Conservation (phyloP, 2,113 vertebrate species). For the Malaclemys terrapin region DNA sequence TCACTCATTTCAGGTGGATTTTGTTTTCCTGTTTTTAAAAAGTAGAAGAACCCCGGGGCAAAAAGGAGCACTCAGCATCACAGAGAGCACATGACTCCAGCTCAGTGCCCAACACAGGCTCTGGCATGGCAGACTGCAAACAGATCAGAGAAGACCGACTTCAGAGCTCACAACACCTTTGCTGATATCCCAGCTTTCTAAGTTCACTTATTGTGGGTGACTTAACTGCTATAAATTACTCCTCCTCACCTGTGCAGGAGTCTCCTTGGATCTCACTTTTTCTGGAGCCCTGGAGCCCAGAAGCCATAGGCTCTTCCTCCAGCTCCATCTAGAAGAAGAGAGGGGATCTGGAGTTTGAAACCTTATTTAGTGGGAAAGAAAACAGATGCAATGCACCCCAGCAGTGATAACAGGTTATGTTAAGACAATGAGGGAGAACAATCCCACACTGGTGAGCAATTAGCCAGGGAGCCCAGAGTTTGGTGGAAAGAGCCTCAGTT, state of each 20-base stretch:
- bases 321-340: not conserved
- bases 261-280: not conserved
- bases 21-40: accelerated
- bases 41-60: not conserved
- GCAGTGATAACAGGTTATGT: not conserved
- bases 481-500: accelerated
- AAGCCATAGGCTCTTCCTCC: accelerated
- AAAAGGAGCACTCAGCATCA: not conserved
- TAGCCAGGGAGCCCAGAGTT: accelerated
- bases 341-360: accelerated
- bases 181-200: not conserved
- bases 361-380: accelerated
- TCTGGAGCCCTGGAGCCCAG: not conserved
- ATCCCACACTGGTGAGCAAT: accelerated
- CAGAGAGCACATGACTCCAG: not conserved
- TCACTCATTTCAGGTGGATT: not conserved
- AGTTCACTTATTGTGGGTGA: accelerated
- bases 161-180: no score
- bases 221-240: accelerated
- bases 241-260: slow-evolving; percentile 28
- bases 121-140: not conserved
- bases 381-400: accelerated
- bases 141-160: not conserved
- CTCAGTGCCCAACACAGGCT: not conserved
- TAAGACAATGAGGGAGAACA: not conserved